Evolutionary conservation across 2,888 invertebrate species (phyloP).

Genomic region (Caenorhabditis afra): DNA sequence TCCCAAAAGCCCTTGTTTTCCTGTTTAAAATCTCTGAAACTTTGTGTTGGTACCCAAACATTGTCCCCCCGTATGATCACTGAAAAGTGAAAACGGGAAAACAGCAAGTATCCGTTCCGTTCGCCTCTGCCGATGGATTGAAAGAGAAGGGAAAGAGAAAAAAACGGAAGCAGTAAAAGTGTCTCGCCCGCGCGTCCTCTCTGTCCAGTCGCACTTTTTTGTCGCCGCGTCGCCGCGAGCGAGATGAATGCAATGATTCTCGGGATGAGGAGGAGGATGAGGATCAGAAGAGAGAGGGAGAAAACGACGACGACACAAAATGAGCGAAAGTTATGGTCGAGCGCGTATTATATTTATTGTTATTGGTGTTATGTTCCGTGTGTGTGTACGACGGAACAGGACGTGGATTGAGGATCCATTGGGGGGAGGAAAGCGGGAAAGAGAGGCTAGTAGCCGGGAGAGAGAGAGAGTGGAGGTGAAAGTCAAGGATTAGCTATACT

Average conservation of each 20-base stretch:
- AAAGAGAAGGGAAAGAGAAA: no score
- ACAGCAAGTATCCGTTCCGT: not conserved
- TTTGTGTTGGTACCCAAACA: no score
- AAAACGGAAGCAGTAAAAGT: slow-evolving; percentile 57
- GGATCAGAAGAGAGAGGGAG: slow-evolving; percentile 17
- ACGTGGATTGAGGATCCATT: not conserved
- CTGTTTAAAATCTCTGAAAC: no score
- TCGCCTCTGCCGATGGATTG: not conserved
- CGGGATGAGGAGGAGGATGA: slow-evolving; percentile 1
- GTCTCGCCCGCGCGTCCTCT: slow-evolving; percentile 11
- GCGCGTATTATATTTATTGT: slow-evolving; percentile 52
- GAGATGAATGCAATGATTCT: not conserved
- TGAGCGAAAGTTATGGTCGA: slow-evolving; percentile 41
- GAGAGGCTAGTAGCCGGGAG: not conserved
- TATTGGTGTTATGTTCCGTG: slow-evolving; percentile 42
- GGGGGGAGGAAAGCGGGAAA: not conserved
- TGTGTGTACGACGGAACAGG: slow-evolving; percentile 38
- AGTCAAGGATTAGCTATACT: no score
- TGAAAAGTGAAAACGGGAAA: no score
- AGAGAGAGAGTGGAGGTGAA: no score
- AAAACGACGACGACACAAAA: slow-evolving; percentile 2
- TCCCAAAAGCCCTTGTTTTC: no score
- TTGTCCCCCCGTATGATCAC: no score
- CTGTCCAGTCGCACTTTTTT: slow-evolving; percentile 36
- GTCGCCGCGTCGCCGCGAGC: not conserved